Conservation (phyloP, 2,797 vertebrate species). For the Zenarchopterus dispar region DNA sequence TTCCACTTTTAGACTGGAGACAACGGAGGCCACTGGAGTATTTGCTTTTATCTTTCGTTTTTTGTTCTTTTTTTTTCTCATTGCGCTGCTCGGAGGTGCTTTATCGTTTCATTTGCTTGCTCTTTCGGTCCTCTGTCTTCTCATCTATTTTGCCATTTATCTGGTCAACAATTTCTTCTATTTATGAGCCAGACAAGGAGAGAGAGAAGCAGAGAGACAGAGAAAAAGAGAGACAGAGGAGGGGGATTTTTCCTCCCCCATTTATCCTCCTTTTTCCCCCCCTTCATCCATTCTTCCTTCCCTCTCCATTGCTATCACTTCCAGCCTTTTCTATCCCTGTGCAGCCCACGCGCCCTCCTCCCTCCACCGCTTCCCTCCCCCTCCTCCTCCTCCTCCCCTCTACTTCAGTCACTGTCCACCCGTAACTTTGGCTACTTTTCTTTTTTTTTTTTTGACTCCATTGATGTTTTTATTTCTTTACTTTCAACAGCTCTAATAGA, state of each 20-base stretch:
- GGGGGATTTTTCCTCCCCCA: slow-evolving; percentile 58
- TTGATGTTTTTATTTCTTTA: slow-evolving; percentile 57
- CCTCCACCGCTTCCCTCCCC: slow-evolving; percentile 23
- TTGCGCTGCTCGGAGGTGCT: slow-evolving; percentile 83
- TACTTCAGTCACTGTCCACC: slow-evolving; percentile 61
- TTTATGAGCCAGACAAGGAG: slow-evolving; percentile 80
- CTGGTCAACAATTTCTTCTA: slow-evolving; percentile 84
- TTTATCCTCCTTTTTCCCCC: slow-evolving; percentile 45
- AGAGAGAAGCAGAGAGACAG: slow-evolving; percentile 69
- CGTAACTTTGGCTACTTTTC: slow-evolving; percentile 75
- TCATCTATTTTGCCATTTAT: slow-evolving; percentile 85
- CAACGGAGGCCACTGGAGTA: slow-evolving; percentile 83
- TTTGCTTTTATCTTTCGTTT: slow-evolving; percentile 84
- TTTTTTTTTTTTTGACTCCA: slow-evolving; percentile 59
- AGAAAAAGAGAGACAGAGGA: slow-evolving; percentile 70
- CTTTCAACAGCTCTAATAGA: slow-evolving; percentile 46
- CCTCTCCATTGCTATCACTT: slow-evolving; percentile 67
- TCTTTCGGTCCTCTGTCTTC: slow-evolving; percentile 82
- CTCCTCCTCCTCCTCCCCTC: slow-evolving; percentile 18
- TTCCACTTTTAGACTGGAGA: slow-evolving; percentile 77
- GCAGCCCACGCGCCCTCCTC: slow-evolving; percentile 67
- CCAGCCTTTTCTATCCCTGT: slow-evolving; percentile 63
- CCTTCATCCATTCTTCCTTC: slow-evolving; percentile 59
- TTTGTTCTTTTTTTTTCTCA: slow-evolving; percentile 86
- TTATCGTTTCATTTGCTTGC: slow-evolving; percentile 80